Conservation (phyloP, 2,888 invertebrate species). For the Camponotus fellah region DNA sequence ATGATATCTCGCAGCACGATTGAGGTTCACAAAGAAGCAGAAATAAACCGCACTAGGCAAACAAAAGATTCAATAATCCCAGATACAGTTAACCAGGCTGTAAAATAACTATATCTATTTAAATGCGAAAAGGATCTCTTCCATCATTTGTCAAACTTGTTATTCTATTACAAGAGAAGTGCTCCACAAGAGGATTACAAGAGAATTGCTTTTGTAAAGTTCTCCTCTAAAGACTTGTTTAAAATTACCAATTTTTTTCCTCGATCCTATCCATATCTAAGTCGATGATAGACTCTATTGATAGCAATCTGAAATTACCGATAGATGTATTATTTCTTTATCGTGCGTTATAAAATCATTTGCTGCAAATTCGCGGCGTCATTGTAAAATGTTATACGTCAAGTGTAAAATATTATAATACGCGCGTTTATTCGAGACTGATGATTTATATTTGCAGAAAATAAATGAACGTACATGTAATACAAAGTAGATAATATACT, state of each 20-base stretch:
- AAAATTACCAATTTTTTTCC: conserved; percentile 17
- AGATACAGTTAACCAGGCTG: conserved; percentile 44
- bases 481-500: conserved; percentile 4
- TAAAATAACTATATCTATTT: background rate
- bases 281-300: background rate
- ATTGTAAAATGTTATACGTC: background rate
- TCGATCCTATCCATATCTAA: background rate
- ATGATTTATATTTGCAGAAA: conserved; percentile 20
- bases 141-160: conserved; percentile 6
- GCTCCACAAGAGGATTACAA: no score
- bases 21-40: conserved; percentile 39
- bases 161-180: background rate
- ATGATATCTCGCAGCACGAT: conserved; percentile 42
- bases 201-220: background rate
- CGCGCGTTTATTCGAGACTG: background rate
- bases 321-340: background rate
- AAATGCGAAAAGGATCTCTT: conserved; percentile 22
- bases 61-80: conserved; percentile 53
- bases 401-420: background rate
- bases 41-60: conserved; percentile 17
- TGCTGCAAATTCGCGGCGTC: conserved; percentile 17
- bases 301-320: conserved; percentile 13
- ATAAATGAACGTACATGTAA: conserved; percentile 7
- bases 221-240: conserved; percentile 1
- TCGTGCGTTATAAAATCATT: conserved; percentile 17